Conservation (phyloP, 2,888 invertebrate species). For the Ommatoiulus sabulosus region DNA sequence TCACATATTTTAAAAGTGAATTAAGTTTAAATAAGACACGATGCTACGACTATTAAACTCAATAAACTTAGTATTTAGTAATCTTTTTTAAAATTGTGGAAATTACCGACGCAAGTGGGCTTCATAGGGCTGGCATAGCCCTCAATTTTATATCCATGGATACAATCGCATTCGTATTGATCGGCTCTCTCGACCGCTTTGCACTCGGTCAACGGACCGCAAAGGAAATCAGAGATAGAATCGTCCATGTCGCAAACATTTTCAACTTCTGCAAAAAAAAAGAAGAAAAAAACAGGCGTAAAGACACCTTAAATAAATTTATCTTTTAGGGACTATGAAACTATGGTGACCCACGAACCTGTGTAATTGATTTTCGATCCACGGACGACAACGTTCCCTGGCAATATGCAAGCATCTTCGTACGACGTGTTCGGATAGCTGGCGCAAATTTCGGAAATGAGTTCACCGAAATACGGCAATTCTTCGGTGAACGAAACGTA, state of each 20-base stretch:
- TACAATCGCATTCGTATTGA: neutral
- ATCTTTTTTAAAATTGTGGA: too few species aligned
- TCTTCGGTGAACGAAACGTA: neutral
- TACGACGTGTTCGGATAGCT: neutral
- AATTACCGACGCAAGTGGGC: conserved; percentile 52
- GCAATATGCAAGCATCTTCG: conserved; percentile 53
- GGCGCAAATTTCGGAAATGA: neutral
- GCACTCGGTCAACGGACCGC: conserved; percentile 41
- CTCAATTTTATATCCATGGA: neutral
- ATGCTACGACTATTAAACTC: too few species aligned
- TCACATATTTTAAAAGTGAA: too few species aligned
- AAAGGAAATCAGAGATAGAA: conserved; percentile 23
- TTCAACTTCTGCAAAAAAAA: neutral
- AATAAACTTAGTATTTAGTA: too few species aligned
- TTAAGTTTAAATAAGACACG: too few species aligned
- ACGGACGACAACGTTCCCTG: conserved; percentile 29
- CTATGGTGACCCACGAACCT: neutral
- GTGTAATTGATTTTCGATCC: neutral
- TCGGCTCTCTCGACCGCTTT: neutral
- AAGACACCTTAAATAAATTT: neutral
- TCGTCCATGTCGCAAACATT: conserved; percentile 22
- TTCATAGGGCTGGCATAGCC: conserved; percentile 20
- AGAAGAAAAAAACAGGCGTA: neutral
- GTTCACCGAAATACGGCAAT: neutral
- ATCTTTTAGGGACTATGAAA: neutral